Conservation (phyloP, 2,113 vertebrate genomes). For the Saccopteryx bilineata region DNA sequence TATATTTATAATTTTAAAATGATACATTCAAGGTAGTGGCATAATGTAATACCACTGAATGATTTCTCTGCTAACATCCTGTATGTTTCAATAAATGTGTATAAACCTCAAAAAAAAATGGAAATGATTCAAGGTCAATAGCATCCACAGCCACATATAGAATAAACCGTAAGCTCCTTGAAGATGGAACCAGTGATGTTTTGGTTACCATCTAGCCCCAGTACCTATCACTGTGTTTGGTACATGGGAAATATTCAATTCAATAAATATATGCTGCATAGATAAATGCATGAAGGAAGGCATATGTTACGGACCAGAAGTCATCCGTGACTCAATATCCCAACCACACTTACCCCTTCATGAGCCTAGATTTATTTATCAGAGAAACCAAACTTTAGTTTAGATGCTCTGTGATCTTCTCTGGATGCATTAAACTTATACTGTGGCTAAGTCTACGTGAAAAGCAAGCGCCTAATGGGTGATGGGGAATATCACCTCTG, state of each 20-base stretch:
- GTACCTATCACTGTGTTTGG: background rate
- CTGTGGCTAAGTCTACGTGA: background rate
- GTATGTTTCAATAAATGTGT: slow-evolving; percentile 84
- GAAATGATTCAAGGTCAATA: background rate
- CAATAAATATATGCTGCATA: background rate
- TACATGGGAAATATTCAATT: background rate
- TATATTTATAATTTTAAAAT: slow-evolving; percentile 87
- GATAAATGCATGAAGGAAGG: background rate
- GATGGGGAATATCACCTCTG: background rate
- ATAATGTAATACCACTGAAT: slow-evolving; percentile 80
- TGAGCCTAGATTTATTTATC: background rate
- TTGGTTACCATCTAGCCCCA: background rate
- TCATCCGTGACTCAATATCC: background rate
- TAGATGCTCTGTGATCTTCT: background rate
- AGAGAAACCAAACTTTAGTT: background rate
- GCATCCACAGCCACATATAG: background rate
- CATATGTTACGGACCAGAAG: background rate
- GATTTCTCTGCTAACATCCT: slow-evolving; percentile 82
- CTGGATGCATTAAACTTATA: background rate
- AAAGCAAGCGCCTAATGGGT: background rate
- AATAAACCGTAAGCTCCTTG: background rate
- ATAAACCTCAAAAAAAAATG: background rate
- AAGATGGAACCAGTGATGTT: background rate
- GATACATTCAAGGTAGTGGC: slow-evolving; percentile 82
- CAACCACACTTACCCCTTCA: background rate